Evolutionary conservation across 2,797 vertebrate species (phyloP), one percentile per base, ranked within the genome.

Genomic region (Lindbergichthys nudifrons): DNA sequence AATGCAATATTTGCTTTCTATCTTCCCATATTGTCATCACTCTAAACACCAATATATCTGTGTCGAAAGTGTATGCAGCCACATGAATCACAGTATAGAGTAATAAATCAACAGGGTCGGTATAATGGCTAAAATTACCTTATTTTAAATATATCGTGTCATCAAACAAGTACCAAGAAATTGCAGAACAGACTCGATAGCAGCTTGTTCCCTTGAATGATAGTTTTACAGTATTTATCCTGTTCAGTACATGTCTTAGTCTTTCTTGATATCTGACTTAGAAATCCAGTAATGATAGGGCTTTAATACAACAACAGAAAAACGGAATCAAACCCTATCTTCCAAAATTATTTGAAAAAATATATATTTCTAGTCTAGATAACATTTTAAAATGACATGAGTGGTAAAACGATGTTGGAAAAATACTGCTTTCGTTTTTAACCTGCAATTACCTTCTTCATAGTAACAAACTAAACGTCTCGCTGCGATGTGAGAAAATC

Each of bases 21-120:
- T 50, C 16, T 53, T 68, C 67, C 68, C 65, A 83, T 67, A 76
- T 73, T 21, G 56, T 50, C 51, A 48, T 50, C 23, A 15, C 41
- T 54, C 51, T 26, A 67, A 19, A 69, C 32, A 70, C 32, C 39
- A 19, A 71, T 18, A 30, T 65, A 70, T 43, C 43, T 19, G 46
- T 64, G 50, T 61, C 52, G 72, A 46, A 69, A 26, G 57, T 73
- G 48, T 23, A 18, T 15, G 4, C 46, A 5, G 26, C 26, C 4
- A 26, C 15, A 26, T 7, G 18, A 50, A 6, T 65, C 59, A 47
- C 36, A 47, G 60, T 16, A 50, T 23, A 56, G 5, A 56, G 5
- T 18, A 66, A 43, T 65, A 59, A 39, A 58, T 36, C 9, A 3
- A 4, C 7, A 18, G 42, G 5, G 11, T 5, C 15, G 8, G 26